phyloP scores from a whole-genome alignment of 30 jellyfish, hydroid and myxozoan species.

The Nemopilema nomurai region DNA sequence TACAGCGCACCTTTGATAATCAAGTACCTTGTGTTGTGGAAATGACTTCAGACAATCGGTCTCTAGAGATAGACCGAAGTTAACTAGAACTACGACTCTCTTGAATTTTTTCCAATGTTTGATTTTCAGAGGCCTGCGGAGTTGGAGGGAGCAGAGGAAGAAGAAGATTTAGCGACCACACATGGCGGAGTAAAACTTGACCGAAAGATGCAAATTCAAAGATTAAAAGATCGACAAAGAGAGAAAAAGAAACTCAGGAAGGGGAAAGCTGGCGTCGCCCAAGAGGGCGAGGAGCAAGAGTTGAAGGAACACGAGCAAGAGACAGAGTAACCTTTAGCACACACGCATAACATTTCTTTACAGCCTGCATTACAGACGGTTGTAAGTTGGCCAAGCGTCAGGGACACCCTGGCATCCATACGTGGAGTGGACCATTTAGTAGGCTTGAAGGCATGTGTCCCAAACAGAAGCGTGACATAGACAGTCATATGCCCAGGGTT shows the following conservation, averaged over 20 bases:
- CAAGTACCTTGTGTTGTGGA: too few species aligned
- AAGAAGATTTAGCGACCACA: background rate
- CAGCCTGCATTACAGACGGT: background rate
- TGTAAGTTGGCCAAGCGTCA: background rate
- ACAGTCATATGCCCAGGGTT: too few species aligned
- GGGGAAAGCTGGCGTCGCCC: slow-evolving; percentile 11
- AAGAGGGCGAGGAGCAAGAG: slow-evolving; percentile 27
- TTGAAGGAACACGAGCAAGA: slow-evolving; percentile 6
- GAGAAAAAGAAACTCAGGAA: slow-evolving; percentile 63
- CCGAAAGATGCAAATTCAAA: slow-evolving; percentile 65
- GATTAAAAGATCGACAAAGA: slow-evolving; percentile 67
- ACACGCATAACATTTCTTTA: background rate
- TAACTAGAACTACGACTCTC: too few species aligned
- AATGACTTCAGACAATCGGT: too few species aligned
- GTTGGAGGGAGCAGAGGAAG: slow-evolving; percentile 8
- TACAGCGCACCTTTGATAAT: too few species aligned
- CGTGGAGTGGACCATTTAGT: too few species aligned
- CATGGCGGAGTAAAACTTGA: slow-evolving; percentile 66
- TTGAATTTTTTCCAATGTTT: too few species aligned
- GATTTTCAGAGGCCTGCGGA: background rate
- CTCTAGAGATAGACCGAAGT: too few species aligned
- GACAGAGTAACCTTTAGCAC: background rate
- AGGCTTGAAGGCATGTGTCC: too few species aligned
- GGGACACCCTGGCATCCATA: too few species aligned
- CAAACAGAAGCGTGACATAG: too few species aligned